phyloP scores from a whole-genome alignment of 2,797 vertebrate species.

The Falco peregrinus region DNA sequence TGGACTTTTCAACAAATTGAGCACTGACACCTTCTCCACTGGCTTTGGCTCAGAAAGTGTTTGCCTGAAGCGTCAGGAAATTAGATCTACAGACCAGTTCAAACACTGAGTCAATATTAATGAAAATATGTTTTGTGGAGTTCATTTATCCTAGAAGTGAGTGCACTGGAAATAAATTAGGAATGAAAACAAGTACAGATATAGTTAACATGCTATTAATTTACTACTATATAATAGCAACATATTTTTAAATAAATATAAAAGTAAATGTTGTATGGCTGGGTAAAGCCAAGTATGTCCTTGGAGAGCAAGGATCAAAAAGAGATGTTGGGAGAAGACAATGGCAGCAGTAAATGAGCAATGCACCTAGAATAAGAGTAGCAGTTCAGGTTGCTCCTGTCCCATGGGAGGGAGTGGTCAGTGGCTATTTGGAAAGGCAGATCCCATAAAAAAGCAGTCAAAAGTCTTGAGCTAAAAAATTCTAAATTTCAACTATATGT shows the following conservation, averaged over 20 bases:
- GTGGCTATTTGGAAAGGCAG: not conserved
- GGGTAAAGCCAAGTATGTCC: not conserved
- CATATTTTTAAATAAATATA: not conserved
- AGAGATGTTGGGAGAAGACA: not conserved
- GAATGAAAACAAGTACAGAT: not conserved
- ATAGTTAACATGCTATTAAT: not conserved
- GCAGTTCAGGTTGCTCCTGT: not conserved
- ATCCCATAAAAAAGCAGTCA: not conserved
- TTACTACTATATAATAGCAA: not conserved
- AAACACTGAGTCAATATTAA: not conserved
- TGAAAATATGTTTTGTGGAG: not conserved
- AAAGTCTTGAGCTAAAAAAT: not conserved
- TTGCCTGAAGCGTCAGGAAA: not conserved
- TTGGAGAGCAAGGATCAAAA: not conserved
- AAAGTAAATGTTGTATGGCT: not conserved
- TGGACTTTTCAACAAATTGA: not conserved
- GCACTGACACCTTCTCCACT: not conserved
- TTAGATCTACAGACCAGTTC: not conserved
- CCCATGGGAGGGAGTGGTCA: not conserved
- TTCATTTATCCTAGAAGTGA: not conserved
- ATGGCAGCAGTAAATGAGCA: not conserved
- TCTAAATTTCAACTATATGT: not conserved
- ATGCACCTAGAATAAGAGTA: not conserved
- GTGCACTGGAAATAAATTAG: not conserved
- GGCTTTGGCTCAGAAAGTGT: not conserved